Evolutionary conservation across 2,113 vertebrate genomes (phyloP).

Genomic region (Scomber scombrus): DNA sequence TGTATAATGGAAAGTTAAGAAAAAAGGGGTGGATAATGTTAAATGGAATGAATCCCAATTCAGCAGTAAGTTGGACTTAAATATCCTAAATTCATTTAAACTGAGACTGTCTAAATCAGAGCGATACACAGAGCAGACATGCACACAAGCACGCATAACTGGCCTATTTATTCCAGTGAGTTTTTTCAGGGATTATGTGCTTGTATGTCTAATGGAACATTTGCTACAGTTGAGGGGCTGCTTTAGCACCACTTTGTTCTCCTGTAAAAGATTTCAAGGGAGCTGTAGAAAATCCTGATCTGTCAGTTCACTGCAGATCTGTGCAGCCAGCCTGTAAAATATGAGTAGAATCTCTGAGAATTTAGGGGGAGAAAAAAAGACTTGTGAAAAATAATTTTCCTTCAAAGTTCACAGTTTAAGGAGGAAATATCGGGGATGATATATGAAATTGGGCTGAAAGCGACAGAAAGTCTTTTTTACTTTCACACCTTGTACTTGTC

Average conservation of each 20-base stretch:
- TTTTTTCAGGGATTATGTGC: constrained; percentile 14
- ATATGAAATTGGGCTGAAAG: constrained; percentile 14
- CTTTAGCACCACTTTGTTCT: constrained; percentile 28
- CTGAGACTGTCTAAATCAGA: neutral
- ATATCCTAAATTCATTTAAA: neutral
- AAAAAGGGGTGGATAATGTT: too few relatives aligned
- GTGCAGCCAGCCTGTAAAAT: constrained; percentile 2
- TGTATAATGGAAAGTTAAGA: too few relatives aligned
- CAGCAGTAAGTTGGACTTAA: neutral
- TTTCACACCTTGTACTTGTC: neutral
- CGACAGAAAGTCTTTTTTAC: neutral
- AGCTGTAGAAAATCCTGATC: constrained; percentile 10
- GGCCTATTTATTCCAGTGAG: neutral
- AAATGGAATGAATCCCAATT: too few relatives aligned
- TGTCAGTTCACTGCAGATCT: constrained; percentile 22
- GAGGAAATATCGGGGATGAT: neutral
- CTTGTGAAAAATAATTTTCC: neutral
- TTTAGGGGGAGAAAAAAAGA: neutral
- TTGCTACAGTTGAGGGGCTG: constrained; percentile 5
- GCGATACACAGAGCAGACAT: neutral
- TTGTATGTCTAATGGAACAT: constrained; percentile 30
- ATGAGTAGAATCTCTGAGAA: neutral
- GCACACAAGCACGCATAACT: constrained; percentile 1
- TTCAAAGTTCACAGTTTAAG: neutral
- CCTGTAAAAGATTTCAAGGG: constrained; percentile 7